These are phyloP conservation scores for Aleiodes testaceus DNA, from an alignment of 2,888 invertebrate genomes.

Conservation along the genomic window DNA sequence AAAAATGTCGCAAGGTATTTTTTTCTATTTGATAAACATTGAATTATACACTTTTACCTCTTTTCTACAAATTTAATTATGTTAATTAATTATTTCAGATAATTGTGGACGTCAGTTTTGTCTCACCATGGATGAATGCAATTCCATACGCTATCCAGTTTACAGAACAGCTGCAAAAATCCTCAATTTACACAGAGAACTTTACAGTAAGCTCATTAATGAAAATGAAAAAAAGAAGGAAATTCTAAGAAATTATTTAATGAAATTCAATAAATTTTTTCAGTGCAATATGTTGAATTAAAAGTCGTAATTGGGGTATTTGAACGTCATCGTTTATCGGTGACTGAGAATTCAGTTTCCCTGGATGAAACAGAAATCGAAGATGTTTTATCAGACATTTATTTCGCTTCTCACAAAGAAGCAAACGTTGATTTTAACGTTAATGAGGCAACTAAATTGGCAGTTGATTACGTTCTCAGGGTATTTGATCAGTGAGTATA, in stretches of 20 bases:
- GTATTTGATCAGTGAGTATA: constrained; percentile 79
- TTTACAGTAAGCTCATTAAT: constrained; percentile 77
- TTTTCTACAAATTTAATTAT: neutral
- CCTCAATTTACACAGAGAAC: constrained; percentile 77
- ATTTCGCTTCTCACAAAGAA: constrained; percentile 82
- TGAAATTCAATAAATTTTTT: constrained; percentile 48
- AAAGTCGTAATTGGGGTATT: constrained; percentile 82
- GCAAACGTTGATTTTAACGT: constrained; percentile 78
- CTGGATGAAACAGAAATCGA: constrained; percentile 82
- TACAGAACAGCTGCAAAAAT: constrained; percentile 86
- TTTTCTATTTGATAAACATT: no score
- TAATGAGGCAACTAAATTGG: constrained; percentile 78
- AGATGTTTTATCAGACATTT: constrained; percentile 83
- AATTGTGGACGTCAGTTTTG: constrained; percentile 53
- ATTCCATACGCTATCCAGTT: constrained; percentile 83
- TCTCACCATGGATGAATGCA: constrained; percentile 76
- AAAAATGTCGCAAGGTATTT: no score
- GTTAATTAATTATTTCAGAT: constrained; percentile 71
- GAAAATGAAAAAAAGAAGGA: constrained; percentile 65
- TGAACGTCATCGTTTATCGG: constrained; percentile 80
- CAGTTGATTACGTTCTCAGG: constrained; percentile 80
- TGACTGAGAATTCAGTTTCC: constrained; percentile 80
- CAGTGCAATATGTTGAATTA: constrained; percentile 74
- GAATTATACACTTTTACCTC: neutral
- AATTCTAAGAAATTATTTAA: constrained; percentile 18